Base-by-base conservation (phyloP, 2,888 invertebrate genomes). In the Cordylochernes scorpioides region DNA sequence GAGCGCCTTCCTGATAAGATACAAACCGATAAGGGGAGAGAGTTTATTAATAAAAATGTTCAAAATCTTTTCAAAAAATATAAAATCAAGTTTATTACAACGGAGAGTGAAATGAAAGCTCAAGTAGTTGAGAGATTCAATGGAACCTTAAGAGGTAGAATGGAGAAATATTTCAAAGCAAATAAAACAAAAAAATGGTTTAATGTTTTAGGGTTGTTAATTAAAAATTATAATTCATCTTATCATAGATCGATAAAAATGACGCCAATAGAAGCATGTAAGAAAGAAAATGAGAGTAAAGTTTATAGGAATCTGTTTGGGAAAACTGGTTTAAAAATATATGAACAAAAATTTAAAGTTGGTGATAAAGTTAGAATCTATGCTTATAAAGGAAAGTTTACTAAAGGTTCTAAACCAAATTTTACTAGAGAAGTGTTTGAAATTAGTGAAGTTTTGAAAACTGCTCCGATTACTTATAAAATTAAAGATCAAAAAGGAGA, bases 41-140 rank as follows among this genome's bases (percentile, higher is more conserved):
- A 45, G 24, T 45, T 44, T 33, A 21, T 22, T 7, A 44, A 44
- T 24, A 21, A 17, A 15, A 5, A 12, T 6, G 25, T 40, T 8
- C 17, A 29, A 29, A 26, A 32, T 2, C 34, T 35, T 21, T 27
- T 41, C 13, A 34, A 34, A 13, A 22, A 33, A 12, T 31, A 40
- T 13, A 35, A 41, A 4, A 28, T 42, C 2, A 14, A 38, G 13
- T 44, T 40, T 37, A 44, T 45, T 22, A 40, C 40, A 2, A 43
- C 45, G 1, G 32, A 42, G 7, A 44, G 44, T 33, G 40, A 45
- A 22, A 41, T 42, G 4, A 50, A 51, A 36, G 44, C 45, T 2
- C 33, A 39, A 2, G 33, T 49, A 3, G 40, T 45, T 4, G 50
- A 51, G 38, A 27, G 50, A 4, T 45, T 45, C 9, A 43, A 47